Evolutionary conservation across 1,140 invertebrate genomes (phyloP).

Genomic region (Aleiodes sp.): DNA sequence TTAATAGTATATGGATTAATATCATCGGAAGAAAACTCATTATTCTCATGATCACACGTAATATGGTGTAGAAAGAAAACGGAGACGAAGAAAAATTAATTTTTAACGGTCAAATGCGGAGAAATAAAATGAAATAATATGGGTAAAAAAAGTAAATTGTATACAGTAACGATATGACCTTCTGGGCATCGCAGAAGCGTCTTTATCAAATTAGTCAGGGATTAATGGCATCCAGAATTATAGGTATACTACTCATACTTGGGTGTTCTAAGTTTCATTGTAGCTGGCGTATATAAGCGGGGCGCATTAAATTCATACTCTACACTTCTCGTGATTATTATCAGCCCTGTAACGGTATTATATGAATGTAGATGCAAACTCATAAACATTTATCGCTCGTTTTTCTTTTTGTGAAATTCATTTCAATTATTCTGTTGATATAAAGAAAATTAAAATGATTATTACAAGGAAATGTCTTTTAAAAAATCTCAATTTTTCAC

Average conservation of each 20-base stretch:
- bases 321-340: slow-evolving; percentile 29
- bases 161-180: background rate
- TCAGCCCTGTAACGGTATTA: slow-evolving; percentile 15
- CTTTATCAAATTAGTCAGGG: slow-evolving; percentile 37
- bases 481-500: too few relatives aligned
- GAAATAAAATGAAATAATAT: background rate
- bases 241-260: background rate
- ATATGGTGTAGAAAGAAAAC: background rate
- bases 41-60: background rate
- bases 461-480: too few relatives aligned
- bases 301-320: slow-evolving; percentile 19
- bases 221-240: slow-evolving; percentile 30
- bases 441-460: too few relatives aligned
- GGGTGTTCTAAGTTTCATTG: background rate
- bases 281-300: background rate
- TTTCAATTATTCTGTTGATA: too few relatives aligned
- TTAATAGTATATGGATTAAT: too few relatives aligned
- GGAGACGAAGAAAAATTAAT: background rate
- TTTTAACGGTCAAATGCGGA: background rate
- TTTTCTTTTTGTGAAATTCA: too few relatives aligned
- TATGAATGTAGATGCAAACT: background rate
- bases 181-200: slow-evolving; percentile 9
- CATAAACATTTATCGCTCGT: too few relatives aligned
- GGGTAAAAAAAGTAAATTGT: background rate
- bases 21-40: too few relatives aligned